A percentile compares a stretch with the other conserved stretches of the same genome.
Conservation (phyloP, 2,113 vertebrate species). For the Cryptoleucopteryx plumbea region DNA sequence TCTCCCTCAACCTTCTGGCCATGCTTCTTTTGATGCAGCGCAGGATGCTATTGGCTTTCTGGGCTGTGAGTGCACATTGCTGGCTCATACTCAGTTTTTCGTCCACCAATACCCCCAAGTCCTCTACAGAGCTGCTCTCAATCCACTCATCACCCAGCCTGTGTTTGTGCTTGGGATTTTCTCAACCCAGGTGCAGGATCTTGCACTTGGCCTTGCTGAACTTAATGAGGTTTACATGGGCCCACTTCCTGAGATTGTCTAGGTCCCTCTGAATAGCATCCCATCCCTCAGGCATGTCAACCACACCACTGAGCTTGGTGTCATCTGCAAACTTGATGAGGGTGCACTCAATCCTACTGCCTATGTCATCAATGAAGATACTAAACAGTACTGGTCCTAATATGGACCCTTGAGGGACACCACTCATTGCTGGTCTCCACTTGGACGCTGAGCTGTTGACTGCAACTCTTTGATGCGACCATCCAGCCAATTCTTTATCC, state of each 20-base stretch:
- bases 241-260: neutral
- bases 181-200: neutral
- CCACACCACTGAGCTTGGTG: neutral
- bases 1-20: no score
- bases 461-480: neutral
- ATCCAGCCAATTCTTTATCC: neutral
- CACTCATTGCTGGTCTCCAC: neutral
- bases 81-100: no score
- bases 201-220: neutral
- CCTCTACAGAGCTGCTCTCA: neutral
- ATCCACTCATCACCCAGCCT: neutral
- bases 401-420: neutral
- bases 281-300: neutral
- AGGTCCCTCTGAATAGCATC: neutral
- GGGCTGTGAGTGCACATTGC: no score
- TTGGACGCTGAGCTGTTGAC: rapidly evolving
- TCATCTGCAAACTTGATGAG: neutral
- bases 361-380: neutral
- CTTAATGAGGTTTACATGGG: neutral
- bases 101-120: no score
- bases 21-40: no score
- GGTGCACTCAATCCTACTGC: neutral
- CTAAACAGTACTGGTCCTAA: neutral
- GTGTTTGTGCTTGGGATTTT: neutral
- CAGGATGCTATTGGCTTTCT: no score